These are phyloP conservation scores for Orbicella faveolata DNA, from an alignment of 64 coral and sea anemone genomes.

Conservation along the genomic window DNA sequence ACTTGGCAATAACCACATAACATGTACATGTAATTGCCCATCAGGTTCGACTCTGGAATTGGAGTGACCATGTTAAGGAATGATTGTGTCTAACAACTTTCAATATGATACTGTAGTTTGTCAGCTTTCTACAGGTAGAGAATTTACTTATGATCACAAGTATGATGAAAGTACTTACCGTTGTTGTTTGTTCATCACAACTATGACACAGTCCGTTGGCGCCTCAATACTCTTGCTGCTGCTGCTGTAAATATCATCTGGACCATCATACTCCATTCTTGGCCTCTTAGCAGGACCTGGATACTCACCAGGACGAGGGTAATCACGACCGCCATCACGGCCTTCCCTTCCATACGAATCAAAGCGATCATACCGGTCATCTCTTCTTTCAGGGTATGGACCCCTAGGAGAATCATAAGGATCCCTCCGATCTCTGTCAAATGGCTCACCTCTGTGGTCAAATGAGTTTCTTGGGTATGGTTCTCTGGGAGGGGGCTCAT, in stretches of 20 bases:
- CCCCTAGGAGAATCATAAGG: constrained; percentile 48
- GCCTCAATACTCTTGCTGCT: constrained; percentile 82
- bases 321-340: constrained; percentile 42
- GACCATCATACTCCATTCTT: constrained; percentile 76
- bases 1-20: too few species aligned
- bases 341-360: constrained; percentile 39
- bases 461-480: constrained; percentile 36
- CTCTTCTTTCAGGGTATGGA: constrained; percentile 57
- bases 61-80: too few species aligned
- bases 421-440: constrained; percentile 79
- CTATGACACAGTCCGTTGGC: constrained; percentile 96
- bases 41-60: too few species aligned
- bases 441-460: constrained; percentile 54
- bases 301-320: constrained; percentile 75
- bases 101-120: too few species aligned
- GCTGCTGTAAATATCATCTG: constrained; percentile 50
- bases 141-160: background rate
- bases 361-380: constrained; percentile 45
- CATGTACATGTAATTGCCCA: too few species aligned
- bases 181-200: constrained; percentile 87
- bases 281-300: constrained; percentile 77
- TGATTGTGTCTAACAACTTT: too few species aligned
- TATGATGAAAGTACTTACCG: constrained; percentile 38
- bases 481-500: constrained; percentile 56
- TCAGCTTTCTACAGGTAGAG: background rate